Base-by-base conservation (phyloP, 2,797 vertebrate genomes). In the Erpetoichthys calabaricus region DNA sequence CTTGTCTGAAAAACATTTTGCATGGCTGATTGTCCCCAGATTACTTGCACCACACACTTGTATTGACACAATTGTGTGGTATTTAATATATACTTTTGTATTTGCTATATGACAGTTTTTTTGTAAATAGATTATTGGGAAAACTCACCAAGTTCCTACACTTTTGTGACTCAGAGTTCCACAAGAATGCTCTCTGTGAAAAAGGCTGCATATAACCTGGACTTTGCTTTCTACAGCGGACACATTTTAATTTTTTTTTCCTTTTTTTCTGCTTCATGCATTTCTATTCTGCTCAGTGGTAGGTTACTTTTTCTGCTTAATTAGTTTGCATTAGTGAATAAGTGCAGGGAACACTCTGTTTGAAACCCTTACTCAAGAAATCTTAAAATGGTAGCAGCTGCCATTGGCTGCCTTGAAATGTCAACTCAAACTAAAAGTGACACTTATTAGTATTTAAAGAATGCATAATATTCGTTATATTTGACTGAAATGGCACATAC, bases 231-330 rank as follows among this genome's bases (percentile, higher is more conserved):
- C 25, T 25, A 25, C 2, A 25, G 25, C 25, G 25, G 25, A 25
- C 25, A 25, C 25, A 49, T 3, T 49, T 3, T n/a, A n/a, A 49
- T 7, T 5, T 49, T 3, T 49, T n/a, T 49, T 49, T n/a, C 7
- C 47, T 7, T n/a, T 6, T 49, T 49, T 49, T 3, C 7, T 5
- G n/a, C n/a, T 49, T 49, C 2, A 5, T n/a, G 10, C 25, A 7
- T 42, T 42, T 54, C 53, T 42, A 44, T 42, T 5, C 4, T 42
- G 7, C 41, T 3, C 53, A 54, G 10, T 51, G 4, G 5, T 6
- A 42, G 41, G 25, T 54, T 41, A 6, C 53, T 41, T 54, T 54
- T 54, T 54, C 53, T 54, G 41, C 41, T 43, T 54, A 54, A 54
- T 54, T 53, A 53, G 51, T 53, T 41, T 53, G 8, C 51, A 53